A percentile compares a stretch with the other conserved stretches of the same genome.
Evolutionary conservation across 2,888 invertebrate genomes (phyloP).

Genomic region (Limenitis camilla): DNA sequence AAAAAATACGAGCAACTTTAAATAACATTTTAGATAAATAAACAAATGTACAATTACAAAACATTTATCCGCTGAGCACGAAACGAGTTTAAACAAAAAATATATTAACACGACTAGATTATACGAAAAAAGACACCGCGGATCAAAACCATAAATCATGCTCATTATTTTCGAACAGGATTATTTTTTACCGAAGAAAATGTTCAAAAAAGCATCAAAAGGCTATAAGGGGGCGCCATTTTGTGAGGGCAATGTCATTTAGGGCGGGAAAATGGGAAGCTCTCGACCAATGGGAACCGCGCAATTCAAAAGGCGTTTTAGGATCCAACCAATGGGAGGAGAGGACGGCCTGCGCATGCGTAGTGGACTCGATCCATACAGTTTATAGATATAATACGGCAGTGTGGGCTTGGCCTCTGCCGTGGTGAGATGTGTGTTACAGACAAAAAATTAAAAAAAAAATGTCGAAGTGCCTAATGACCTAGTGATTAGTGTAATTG

Average conservation of each 20-base stretch:
- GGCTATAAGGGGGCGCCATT: constrained; percentile 70
- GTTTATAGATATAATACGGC: constrained; percentile 67
- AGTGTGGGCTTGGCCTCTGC: constrained; percentile 67
- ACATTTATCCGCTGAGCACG: constrained; percentile 20
- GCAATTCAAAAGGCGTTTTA: constrained; percentile 58
- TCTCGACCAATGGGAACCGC: constrained; percentile 41
- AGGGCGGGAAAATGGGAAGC: constrained; percentile 61
- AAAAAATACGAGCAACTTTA: constrained; percentile 12
- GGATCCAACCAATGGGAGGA: constrained; percentile 44
- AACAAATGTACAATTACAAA: constrained; percentile 22
- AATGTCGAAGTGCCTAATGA: constrained; percentile 63
- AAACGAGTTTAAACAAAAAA: constrained; percentile 55
- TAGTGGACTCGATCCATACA: constrained; percentile 67
- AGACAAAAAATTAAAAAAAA: constrained; percentile 38
- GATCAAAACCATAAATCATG: constrained; percentile 73
- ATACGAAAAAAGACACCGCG: constrained; percentile 54
- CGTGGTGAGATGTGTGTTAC: constrained; percentile 47
- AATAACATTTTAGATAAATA: constrained; percentile 20
- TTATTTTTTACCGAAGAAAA: constrained; percentile 72
- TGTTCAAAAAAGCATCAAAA: constrained; percentile 72
- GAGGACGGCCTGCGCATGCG: constrained; percentile 59
- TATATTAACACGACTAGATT: constrained; percentile 68
- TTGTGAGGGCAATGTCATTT: constrained; percentile 61
- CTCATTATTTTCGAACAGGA: constrained; percentile 73
- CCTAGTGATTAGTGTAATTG: constrained; percentile 41